These are phyloP conservation scores for Abscondita cerata DNA, from an alignment of 2,888 invertebrate species.

Conservation along the genomic window DNA sequence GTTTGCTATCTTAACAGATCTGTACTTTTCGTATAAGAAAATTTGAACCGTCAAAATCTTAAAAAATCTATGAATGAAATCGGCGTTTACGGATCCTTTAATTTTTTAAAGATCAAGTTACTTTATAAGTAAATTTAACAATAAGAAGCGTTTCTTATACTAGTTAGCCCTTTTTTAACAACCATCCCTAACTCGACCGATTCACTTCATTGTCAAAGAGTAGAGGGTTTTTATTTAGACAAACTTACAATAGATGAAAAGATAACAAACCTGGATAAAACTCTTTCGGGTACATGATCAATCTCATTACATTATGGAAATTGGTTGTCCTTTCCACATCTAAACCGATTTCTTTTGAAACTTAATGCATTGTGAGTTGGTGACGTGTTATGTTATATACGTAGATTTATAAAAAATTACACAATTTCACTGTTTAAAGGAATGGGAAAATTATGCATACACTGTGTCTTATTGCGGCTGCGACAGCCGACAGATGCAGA, in stretches of 20 bases:
- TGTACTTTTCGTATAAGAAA: conserved; percentile 19
- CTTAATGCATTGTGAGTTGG: not conserved
- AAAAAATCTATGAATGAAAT: conserved; percentile 19
- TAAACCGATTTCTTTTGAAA: conserved; percentile 20
- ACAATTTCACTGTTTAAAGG: not conserved
- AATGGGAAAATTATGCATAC: no score
- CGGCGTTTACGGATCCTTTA: conserved; percentile 18
- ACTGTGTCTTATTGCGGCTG: no score
- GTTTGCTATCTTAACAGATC: conserved; percentile 28
- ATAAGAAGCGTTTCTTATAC: conserved; percentile 42
- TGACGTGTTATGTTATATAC: conserved; percentile 1
- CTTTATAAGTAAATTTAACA: conserved; percentile 42
- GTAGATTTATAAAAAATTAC: not conserved
- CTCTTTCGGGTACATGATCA: conserved; percentile 51
- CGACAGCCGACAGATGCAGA: conserved; percentile 53
- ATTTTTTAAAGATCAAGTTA: conserved; percentile 30
- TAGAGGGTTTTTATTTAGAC: conserved; percentile 46
- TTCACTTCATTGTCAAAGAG: conserved; percentile 39
- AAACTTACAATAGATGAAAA: conserved; percentile 44
- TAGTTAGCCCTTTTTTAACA: conserved; percentile 34
- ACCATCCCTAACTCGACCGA: conserved; percentile 33
- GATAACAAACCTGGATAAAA: conserved; percentile 48
- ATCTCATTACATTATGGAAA: conserved; percentile 56
- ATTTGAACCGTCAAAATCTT: conserved; percentile 12
- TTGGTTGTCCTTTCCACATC: conserved; percentile 42